Base-by-base conservation (phyloP, 2,888 invertebrate genomes). In the Epinotia brunnichana region DNA sequence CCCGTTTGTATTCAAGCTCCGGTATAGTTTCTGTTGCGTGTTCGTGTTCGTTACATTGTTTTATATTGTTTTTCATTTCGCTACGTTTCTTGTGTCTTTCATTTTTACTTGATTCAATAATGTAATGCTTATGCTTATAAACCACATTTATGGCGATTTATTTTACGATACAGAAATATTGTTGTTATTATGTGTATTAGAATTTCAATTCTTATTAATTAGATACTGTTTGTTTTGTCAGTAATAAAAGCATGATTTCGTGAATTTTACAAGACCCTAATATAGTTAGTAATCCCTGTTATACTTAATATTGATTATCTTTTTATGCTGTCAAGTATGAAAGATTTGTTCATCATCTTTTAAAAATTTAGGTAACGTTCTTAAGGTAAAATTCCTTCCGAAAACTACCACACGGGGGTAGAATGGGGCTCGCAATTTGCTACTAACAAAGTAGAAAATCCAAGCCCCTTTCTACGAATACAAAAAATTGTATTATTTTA, bases 1-100 rank as follows among this genome's bases (percentile, higher is more conserved):
- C 66, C 61, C 72, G 72, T 72, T 73, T 63, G 57, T 68, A 63
- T 68, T 72, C 61, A 67, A 67, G 39, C 64, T 59, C 35, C 19
- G 59, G 60, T 10, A 66, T 71, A 71, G 60, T 71, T 71, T 66
- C 29, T 61, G 69, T 51, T 64, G 56, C 71, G 71, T 60, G 48
- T 72, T 57, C 35, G 62, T 57, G 56, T 72, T 57, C 56, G 62
- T 57, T 73, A 68, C 63, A 62, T 48, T 73, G 68, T 73, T 59
- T 73, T 41, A 24, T 62, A 54, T 61, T 68, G 51, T 68, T 57
- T 62, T 59, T 41, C 51, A 69, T 59, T 73, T 9, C 15, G 11
- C 11, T 39, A 59, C 29, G n/a, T 69, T 19, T 41, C 69, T 35
- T 41, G 7, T 41, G 39, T 35, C 21, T 51, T 51, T 62, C 69